Percentiles rank a stretch among this genome's conserved stretches.
These are phyloP conservation scores for Muraenolepis orangiensis DNA, from an alignment of 2,797 vertebrate species.

Conservation along the genomic window DNA sequence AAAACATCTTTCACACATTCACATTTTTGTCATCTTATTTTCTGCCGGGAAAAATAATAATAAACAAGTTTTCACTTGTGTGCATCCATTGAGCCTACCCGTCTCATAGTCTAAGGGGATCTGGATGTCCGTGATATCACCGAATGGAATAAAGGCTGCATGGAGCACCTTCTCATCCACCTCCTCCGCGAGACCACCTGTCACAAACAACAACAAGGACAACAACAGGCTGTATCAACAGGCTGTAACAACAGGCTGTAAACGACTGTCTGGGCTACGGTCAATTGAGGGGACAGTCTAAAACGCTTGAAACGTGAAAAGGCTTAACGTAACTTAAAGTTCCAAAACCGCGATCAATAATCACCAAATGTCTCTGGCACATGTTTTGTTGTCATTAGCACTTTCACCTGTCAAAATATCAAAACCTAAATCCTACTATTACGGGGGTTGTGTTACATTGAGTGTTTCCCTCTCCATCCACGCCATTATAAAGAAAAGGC, in stretches of 20 bases:
- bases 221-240: not conserved
- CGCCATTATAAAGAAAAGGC: too few relatives aligned
- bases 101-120: constrained; percentile 97
- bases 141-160: constrained; percentile 95
- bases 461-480: too few relatives aligned
- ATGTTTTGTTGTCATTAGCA: too few relatives aligned
- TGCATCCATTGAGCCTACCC: constrained; percentile 64
- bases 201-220: constrained; percentile 17
- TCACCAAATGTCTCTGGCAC: too few relatives aligned
- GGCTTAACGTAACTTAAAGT: too few relatives aligned
- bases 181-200: constrained; percentile 93
- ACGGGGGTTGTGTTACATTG: too few relatives aligned
- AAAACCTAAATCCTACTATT: too few relatives aligned
- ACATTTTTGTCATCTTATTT: not conserved
- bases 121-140: constrained; percentile 94
- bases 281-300: too few relatives aligned
- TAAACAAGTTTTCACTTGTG: not conserved
- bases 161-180: constrained; percentile 95
- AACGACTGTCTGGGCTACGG: not conserved
- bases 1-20: not conserved
- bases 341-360: too few relatives aligned
- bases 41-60: not conserved
- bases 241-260: not conserved
- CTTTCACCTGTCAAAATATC: too few relatives aligned
- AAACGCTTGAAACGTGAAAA: too few relatives aligned